Evolutionary conservation across 2,888 invertebrate species (phyloP), one percentile per base, ranked within the genome.

Genomic region (Colostygia pectinataria): DNA sequence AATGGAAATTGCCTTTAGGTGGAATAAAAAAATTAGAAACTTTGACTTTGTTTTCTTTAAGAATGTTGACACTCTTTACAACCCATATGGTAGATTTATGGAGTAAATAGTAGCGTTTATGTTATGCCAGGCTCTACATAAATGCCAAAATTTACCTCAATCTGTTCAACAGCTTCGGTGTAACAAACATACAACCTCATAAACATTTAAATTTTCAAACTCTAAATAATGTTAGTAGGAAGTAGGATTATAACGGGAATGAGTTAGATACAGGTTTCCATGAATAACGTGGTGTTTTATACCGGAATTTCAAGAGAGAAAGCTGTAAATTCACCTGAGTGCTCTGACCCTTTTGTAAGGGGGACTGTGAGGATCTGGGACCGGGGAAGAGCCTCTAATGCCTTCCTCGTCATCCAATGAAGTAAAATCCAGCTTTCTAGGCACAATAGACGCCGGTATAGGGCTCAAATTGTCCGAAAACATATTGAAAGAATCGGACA

Each of bases 261-360:
- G 5, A 5, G 5, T 14, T 4, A 13, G 14, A 15, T 20, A 9
- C 6, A 10, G 29, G 9, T 8, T 48, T 23, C n/a, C 13, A 24
- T 0, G 23, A 6, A 18, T 32, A 68, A 61, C 77, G 74, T 82
- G 79, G 71, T 77, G 47, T 63, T 75, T 18, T 67, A 31, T 32
- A 10, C 12, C 9, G 20, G 34, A 61, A 61, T 57, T 48, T 44
- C 27, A 24, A 49, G 62, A 60, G 53, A 60, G 58, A 61, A 63
- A 65, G 59, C 49, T 15, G 32, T 15, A 40, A 37, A 72, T 80
- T 70, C 80, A 91, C 91, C 89, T 87, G 32, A 93, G 74, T 3
- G 92, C 92, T 55, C 91, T 81, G 14, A 93, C 92, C 65, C 92
- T 85, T 59, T 92, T 91, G 63, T 92, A 93, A 0, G 93, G 92